These are phyloP conservation scores for Orussus abietinus DNA, from an alignment of 1,140 invertebrate species.

Conservation along the genomic window DNA sequence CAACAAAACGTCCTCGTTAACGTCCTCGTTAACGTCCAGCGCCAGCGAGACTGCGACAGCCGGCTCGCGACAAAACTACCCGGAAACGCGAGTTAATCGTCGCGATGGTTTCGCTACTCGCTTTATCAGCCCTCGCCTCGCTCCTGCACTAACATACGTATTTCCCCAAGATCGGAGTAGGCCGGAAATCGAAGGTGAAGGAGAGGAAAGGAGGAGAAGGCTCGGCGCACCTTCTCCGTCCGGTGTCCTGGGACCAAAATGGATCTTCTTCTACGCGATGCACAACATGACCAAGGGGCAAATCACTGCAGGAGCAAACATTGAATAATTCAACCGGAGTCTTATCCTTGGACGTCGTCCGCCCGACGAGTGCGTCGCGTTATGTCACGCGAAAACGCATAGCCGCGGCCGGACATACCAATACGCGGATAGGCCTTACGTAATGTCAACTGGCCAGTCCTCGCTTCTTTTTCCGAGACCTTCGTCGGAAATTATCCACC, in stretches of 20 bases:
- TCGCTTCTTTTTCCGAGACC: not conserved
- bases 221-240: conserved; percentile 1
- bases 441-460: conserved; percentile 16
- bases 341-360: conserved; percentile 33
- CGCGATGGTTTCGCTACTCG: no score
- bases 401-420: conserved; percentile 22
- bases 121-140: no score
- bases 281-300: conserved; percentile 11
- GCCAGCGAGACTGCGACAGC: no score
- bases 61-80: no score
- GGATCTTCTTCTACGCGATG: not conserved
- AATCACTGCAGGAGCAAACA: conserved; percentile 29
- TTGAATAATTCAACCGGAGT: conserved; percentile 36
- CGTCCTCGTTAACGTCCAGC: no score
- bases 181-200: not conserved
- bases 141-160: no score
- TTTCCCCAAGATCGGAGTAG: no score
- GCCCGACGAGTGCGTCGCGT: conserved; percentile 23
- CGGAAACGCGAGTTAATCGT: no score
- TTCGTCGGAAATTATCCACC: conserved; percentile 7
- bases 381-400: conserved; percentile 32
- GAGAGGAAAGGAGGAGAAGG: not conserved
- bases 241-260: no score
- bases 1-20: no score
- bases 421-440: conserved; percentile 24